A percentile compares a stretch with the other conserved stretches of the same genome.
Conservation (phyloP, 2,113 vertebrate species). For the Rhegmatorhina hoffmannsi region DNA sequence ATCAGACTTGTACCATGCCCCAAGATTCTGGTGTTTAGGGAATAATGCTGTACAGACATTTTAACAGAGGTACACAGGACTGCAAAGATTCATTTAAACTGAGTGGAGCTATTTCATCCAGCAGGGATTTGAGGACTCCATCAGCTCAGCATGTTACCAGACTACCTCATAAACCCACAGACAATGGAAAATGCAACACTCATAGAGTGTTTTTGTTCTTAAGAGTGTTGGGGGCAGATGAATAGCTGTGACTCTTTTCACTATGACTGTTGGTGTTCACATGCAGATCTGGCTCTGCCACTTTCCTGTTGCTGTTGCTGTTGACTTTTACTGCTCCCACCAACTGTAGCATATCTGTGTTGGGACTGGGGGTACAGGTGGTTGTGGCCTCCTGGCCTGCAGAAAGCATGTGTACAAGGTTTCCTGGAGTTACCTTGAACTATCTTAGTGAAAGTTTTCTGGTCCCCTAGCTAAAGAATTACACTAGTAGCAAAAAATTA, state of each 20-base stretch:
- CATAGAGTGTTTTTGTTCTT: not conserved
- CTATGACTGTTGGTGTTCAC: not conserved
- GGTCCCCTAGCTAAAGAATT: not conserved
- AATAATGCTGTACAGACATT: not conserved
- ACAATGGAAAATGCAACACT: not conserved
- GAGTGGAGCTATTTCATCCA: not conserved
- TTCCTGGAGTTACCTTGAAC: not conserved
- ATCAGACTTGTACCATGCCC: not conserved
- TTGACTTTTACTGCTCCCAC: not conserved
- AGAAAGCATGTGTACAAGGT: accelerated
- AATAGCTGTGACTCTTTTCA: not conserved
- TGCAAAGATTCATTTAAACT: not conserved
- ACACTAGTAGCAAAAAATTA: accelerated
- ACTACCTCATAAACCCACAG: not conserved
- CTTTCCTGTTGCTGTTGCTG: not conserved
- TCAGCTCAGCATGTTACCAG: accelerated
- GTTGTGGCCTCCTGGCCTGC: not conserved
- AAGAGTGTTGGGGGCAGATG: not conserved
- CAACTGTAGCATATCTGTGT: not conserved
- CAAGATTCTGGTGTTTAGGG: not conserved
- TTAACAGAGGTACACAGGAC: accelerated
- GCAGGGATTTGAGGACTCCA: not conserved
- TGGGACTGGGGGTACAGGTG: not conserved
- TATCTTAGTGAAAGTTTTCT: not conserved
- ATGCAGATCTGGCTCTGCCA: accelerated